phyloP scores from a whole-genome alignment of 2,888 invertebrate genomes.

The Sepioteuthis lessoniana region DNA sequence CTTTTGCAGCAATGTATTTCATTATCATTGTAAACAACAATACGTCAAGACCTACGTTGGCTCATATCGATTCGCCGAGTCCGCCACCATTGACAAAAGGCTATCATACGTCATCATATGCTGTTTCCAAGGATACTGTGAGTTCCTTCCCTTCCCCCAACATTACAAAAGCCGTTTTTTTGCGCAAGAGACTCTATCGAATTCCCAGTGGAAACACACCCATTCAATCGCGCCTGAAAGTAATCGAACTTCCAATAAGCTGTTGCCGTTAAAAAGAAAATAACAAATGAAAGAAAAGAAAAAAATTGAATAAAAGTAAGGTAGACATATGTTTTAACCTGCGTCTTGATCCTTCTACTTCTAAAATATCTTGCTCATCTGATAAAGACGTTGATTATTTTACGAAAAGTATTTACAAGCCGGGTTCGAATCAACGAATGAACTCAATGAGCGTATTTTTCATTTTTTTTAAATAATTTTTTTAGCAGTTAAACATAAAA shows the following conservation, averaged over 20 bases:
- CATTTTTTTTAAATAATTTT: too few species aligned
- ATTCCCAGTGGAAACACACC: constrained; percentile 33
- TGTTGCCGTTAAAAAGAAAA: not conserved
- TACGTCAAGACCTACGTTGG: not conserved
- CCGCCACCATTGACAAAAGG: constrained; percentile 16
- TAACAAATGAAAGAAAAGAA: not conserved
- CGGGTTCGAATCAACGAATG: not conserved
- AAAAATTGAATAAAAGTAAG: not conserved
- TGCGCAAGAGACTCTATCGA: not conserved
- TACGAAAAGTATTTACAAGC: not conserved
- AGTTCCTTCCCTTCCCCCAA: not conserved
- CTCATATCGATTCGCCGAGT: not conserved
- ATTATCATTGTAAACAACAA: constrained; percentile 21
- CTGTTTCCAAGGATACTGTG: not conserved
- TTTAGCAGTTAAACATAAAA: too few species aligned
- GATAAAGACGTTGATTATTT: not conserved
- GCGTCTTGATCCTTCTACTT: not conserved
- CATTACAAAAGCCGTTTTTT: not conserved
- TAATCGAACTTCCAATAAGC: not conserved
- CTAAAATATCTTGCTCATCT: not conserved
- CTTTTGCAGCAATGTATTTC: constrained; percentile 33
- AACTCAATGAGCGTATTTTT: not conserved
- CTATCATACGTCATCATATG: constrained; percentile 33
- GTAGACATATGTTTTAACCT: not conserved
- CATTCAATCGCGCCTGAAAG: constrained; percentile 33